Conservation (phyloP, 2,888 invertebrate genomes). For the Perithous albicinctus region DNA sequence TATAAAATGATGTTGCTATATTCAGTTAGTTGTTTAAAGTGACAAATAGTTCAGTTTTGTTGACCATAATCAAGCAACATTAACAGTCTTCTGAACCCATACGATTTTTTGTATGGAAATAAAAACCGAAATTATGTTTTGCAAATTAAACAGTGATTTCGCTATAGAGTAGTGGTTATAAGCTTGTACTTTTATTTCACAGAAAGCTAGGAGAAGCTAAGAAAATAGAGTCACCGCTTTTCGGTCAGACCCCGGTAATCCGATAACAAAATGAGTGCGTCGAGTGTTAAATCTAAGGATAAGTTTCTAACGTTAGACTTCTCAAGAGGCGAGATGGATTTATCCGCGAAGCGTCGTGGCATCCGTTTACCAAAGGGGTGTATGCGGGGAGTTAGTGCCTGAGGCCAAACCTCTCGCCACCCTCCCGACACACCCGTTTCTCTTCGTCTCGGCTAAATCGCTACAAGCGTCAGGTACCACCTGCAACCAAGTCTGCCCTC, state of each 20-base stretch:
- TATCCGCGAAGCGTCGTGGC: not conserved
- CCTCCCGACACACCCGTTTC: slow-evolving; percentile 27
- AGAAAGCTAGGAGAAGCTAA: not conserved
- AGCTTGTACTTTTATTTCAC: not conserved
- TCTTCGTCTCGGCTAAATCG: slow-evolving; percentile 60
- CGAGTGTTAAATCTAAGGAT: slow-evolving; percentile 32
- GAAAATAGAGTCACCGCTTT: not conserved
- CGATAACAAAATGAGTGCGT: slow-evolving; percentile 41
- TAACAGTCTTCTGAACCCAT: too few species aligned
- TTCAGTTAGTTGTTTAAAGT: too few species aligned
- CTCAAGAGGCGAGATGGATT: not conserved
- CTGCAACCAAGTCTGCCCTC: slow-evolving; percentile 46
- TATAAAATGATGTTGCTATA: too few species aligned
- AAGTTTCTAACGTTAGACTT: slow-evolving; percentile 38
- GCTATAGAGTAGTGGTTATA: too few species aligned
- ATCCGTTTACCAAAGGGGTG: not conserved
- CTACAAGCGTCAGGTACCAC: slow-evolving; percentile 45
- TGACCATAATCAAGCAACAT: too few species aligned
- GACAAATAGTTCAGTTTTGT: too few species aligned
- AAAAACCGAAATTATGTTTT: too few species aligned
- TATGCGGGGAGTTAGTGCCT: not conserved
- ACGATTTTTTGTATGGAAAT: too few species aligned
- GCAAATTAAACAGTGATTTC: too few species aligned
- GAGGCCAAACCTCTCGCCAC: not conserved
- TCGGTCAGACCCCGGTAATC: slow-evolving; percentile 7